Base-by-base conservation (phyloP, 2,797 vertebrate species). In the Echiichthys vipera region DNA sequence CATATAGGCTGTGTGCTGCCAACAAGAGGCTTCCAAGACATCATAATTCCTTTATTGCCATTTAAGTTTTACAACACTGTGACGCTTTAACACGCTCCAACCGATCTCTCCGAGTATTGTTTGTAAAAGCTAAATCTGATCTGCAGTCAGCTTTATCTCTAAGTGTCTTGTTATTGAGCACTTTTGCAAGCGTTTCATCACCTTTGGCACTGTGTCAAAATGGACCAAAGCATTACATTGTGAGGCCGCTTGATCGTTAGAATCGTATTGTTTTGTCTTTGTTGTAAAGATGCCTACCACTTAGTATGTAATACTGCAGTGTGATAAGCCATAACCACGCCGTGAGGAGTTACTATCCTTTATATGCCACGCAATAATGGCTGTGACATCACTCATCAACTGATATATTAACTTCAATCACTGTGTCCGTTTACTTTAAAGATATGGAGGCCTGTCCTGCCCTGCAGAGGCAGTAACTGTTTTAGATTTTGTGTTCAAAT, bases 291-390 rank as follows among this genome's bases (percentile, higher is more conserved):
- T 74, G 36, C 57, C 46, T 59, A 54, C 37, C 42, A 50, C 37
- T 67, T 54, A 65, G 2, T 77, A 32, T 67, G 14, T 70, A 54
- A 72, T 57, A 67, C 73, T 74, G 64, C 73, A 61, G 78, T 78
- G 82, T 71, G 65, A 92, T 82, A 92, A 92, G 91, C 90, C 91
- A 91, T 93, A 91, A 86, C 39, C 18, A 49, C 84, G 73, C 66
- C 30, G 55, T 62, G 71, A 84, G 81, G 78, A 77, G 86, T 42
- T 66, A 68, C 42, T 66, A 40, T 88, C 70, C 62, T 74, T 74
- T 69, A 68, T 83, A 80, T 71, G 78, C 86, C 74, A 72, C 39
- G 82, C 84, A 87, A 85, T 84, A 88, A 87, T 11, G 63, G 77
- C 85, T 81, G 80, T 84, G 84, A 87, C 46, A 22, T 83, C 49